Evolutionary conservation across 1,140 invertebrate species (phyloP).

Genomic region (Pachyrhynchus sulphureomaculatus): DNA sequence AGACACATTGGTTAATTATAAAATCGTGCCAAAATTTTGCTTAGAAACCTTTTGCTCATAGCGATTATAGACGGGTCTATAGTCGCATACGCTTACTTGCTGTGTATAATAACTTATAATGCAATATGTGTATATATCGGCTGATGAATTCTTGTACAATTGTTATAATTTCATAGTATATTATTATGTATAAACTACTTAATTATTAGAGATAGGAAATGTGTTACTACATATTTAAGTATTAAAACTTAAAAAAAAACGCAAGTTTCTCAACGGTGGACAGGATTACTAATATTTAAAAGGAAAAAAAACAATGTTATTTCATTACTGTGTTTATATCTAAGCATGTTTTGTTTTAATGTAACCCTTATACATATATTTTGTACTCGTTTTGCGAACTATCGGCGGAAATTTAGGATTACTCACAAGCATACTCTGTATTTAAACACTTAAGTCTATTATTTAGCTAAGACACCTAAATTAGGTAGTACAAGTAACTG

Average conservation of each 20-base stretch:
- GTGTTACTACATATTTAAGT: constrained; percentile 43
- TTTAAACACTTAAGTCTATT: too few relatives aligned
- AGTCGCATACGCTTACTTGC: constrained; percentile 48
- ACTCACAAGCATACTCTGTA: too few relatives aligned
- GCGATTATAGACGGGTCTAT: constrained; percentile 29
- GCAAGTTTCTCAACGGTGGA: constrained; percentile 26
- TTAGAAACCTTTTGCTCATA: constrained; percentile 49
- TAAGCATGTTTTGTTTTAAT: neutral
- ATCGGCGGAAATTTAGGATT: too few relatives aligned
- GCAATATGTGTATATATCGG: constrained; percentile 50
- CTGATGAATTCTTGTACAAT: constrained; percentile 49
- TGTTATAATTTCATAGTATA: constrained; percentile 53
- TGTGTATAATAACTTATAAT: constrained; percentile 51
- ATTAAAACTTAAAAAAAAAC: constrained; percentile 26
- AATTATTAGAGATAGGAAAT: constrained; percentile 39
- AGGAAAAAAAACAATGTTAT: constrained; percentile 11
- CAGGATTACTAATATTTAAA: neutral
- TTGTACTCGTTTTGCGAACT: neutral
- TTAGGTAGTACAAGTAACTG: too few relatives aligned
- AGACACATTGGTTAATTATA: constrained; percentile 29
- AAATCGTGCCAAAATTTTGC: constrained; percentile 49
- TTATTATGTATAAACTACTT: constrained; percentile 41
- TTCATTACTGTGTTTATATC: neutral
- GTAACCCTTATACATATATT: neutral
- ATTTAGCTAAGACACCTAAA: too few relatives aligned